Evolutionary conservation across 2,888 invertebrate genomes (phyloP).

Genomic region (Caenorhabditis becei): DNA sequence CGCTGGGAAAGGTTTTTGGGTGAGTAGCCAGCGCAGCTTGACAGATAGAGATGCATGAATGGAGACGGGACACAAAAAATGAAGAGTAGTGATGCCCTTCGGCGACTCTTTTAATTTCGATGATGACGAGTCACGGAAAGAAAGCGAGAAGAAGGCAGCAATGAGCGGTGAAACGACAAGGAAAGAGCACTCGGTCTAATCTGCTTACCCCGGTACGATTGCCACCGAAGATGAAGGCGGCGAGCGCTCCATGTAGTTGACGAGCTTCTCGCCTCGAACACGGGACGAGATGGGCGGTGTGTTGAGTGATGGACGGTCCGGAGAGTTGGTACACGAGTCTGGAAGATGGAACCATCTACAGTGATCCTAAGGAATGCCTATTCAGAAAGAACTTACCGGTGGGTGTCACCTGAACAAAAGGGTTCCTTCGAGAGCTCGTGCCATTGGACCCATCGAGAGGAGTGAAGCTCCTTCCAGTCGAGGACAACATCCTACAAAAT

Average conservation of each 20-base stretch:
- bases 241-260: constrained; percentile 61
- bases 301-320: constrained; percentile 40
- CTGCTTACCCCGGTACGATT: constrained; percentile 59
- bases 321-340: constrained; percentile 35
- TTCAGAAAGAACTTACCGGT: constrained; percentile 24
- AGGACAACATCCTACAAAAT: constrained; percentile 44
- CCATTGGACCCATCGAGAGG: constrained; percentile 60
- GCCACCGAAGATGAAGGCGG: constrained; percentile 51
- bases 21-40: background rate
- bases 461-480: constrained; percentile 52
- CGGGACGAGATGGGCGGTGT: constrained; percentile 57
- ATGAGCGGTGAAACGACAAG: constrained; percentile 15
- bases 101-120: constrained; percentile 51
- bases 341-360: constrained; percentile 7
- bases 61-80: constrained; percentile 19
- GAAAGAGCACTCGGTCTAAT: constrained; percentile 48
- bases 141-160: constrained; percentile 14
- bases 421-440: constrained; percentile 58
- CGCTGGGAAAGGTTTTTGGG: background rate
- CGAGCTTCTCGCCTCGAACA: constrained; percentile 62
- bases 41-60: constrained; percentile 17
- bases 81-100: constrained; percentile 40
- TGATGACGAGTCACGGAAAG: constrained; percentile 34
- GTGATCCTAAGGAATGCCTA: background rate
- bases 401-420: constrained; percentile 53